These are phyloP conservation scores for Nephrocerus scutellatus DNA, from an alignment of 2,888 invertebrate species.

Conservation along the genomic window DNA sequence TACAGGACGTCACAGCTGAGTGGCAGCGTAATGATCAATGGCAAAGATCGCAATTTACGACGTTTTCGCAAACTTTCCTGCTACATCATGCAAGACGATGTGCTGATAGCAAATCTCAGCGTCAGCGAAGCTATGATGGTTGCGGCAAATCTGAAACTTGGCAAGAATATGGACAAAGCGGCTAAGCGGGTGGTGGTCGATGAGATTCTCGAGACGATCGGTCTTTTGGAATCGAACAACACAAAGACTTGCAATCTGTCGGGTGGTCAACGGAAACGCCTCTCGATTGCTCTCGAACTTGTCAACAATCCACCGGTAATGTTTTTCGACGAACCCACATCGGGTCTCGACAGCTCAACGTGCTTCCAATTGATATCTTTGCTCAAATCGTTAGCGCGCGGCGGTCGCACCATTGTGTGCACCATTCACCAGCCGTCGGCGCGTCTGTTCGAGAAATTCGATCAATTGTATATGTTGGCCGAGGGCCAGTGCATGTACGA, in stretches of 20 bases:
- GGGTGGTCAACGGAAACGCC: constrained; percentile 83
- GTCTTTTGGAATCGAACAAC: constrained; percentile 70
- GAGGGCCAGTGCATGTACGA: constrained; percentile 92
- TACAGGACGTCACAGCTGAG: constrained; percentile 74
- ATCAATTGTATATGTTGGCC: constrained; percentile 82
- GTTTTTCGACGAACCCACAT: constrained; percentile 94
- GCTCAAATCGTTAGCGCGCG: constrained; percentile 79
- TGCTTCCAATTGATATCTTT: constrained; percentile 88
- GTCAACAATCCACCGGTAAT: constrained; percentile 95
- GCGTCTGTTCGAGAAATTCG: constrained; percentile 91
- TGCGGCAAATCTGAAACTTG: constrained; percentile 86
- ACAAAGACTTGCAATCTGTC: constrained; percentile 76
- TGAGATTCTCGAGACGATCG: constrained; percentile 79
- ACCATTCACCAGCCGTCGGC: constrained; percentile 97
- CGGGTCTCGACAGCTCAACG: constrained; percentile 89
- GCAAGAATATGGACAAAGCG: constrained; percentile 63
- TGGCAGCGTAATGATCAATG: constrained; percentile 82
- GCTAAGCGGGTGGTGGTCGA: constrained; percentile 75
- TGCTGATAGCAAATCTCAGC: constrained; percentile 79
- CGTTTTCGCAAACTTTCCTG: constrained; percentile 89
- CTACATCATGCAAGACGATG: constrained; percentile 95
- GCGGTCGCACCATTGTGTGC: constrained; percentile 86
- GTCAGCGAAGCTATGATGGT: constrained; percentile 91
- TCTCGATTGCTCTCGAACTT: constrained; percentile 86
- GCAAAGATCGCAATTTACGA: constrained; percentile 76